Conservation (phyloP, 2,113 vertebrate species). For the Ancistrus triradiatus region DNA sequence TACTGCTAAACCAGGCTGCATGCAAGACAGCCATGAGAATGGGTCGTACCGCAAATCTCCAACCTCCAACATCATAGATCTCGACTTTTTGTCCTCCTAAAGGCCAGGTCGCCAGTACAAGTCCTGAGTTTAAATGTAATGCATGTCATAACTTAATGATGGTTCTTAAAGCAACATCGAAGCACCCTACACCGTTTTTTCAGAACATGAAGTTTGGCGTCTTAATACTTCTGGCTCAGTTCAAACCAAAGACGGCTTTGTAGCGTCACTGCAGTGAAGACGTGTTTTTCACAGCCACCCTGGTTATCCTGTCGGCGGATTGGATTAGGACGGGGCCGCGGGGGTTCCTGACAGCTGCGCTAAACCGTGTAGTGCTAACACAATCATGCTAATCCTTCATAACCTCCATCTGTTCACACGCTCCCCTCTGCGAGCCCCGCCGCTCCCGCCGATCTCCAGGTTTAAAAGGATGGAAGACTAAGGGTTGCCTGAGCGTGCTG, state of each 20-base stretch:
- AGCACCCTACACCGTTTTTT: too few species aligned
- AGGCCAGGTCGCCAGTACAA: too few species aligned
- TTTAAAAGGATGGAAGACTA: neutral
- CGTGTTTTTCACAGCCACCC: neutral
- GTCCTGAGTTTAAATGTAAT: too few species aligned
- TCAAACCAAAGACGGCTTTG: neutral
- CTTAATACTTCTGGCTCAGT: neutral
- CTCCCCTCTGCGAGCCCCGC: neutral
- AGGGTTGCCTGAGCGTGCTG: neutral
- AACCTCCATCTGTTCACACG: slow-evolving; percentile 37
- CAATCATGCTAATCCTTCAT: slow-evolving; percentile 37
- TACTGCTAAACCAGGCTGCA: too few species aligned
- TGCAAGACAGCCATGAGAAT: too few species aligned
- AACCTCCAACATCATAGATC: too few species aligned
- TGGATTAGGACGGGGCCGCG: slow-evolving; percentile 21
- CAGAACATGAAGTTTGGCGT: too few species aligned
- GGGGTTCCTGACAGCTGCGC: slow-evolving; percentile 12
- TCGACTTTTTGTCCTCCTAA: too few species aligned
- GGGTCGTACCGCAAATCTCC: too few species aligned
- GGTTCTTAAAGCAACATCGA: too few species aligned
- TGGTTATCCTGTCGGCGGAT: neutral
- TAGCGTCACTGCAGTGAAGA: neutral
- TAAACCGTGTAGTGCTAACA: slow-evolving; percentile 17
- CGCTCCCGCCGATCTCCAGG: neutral
- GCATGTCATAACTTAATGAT: too few species aligned